Evolutionary conservation across 2,797 vertebrate genomes (phyloP).

Genomic region (Bradypodion pumilum): DNA sequence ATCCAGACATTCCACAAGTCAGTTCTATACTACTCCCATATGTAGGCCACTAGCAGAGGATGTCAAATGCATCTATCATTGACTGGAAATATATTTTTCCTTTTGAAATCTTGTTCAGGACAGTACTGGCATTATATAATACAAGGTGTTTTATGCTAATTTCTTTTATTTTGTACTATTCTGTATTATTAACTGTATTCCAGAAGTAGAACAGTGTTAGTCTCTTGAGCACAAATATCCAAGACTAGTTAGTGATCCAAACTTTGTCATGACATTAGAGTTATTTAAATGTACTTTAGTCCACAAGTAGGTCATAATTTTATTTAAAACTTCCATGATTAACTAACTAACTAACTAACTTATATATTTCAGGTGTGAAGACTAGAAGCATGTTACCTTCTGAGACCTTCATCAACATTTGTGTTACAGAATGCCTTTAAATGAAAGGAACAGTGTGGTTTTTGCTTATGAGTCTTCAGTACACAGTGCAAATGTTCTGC

Average conservation of each 20-base stretch:
- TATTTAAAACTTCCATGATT: neutral
- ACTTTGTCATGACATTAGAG: no score
- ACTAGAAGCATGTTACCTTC: constrained; percentile 77
- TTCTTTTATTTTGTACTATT: neutral
- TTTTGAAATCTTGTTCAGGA: neutral
- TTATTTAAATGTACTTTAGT: no score
- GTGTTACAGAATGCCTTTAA: constrained; percentile 85
- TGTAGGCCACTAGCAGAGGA: no score
- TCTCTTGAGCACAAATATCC: neutral
- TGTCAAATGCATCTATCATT: neutral
- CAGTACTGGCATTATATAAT: neutral
- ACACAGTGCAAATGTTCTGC: constrained; percentile 88
- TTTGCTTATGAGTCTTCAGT: constrained; percentile 95
- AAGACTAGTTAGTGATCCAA: no score
- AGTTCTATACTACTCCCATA: neutral
- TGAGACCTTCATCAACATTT: constrained; percentile 54
- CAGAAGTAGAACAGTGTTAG: neutral
- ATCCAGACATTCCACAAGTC: no score
- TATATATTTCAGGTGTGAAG: constrained; percentile 61
- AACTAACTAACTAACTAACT: neutral
- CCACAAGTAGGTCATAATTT: neutral
- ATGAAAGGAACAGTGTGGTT: constrained; percentile 80
- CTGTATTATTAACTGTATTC: neutral
- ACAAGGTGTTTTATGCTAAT: neutral
- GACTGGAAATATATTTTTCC: no score